A percentile compares a stretch with the other conserved stretches of the same genome.
Evolutionary conservation across 2,797 vertebrate species (phyloP).

Genomic region (Psittacula derbiana): DNA sequence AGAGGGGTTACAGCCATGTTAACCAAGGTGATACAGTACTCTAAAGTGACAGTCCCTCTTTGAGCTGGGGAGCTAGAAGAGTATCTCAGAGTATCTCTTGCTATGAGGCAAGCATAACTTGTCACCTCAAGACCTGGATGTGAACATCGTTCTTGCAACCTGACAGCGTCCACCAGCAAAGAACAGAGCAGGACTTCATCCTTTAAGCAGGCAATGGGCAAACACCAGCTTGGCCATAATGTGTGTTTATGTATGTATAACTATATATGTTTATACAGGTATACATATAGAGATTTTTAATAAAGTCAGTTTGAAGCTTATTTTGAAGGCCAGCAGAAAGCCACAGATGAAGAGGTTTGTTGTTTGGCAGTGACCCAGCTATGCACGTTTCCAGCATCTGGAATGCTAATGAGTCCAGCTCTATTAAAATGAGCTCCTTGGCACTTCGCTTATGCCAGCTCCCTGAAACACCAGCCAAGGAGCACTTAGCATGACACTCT

Average conservation of each 20-base stretch:
- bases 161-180: neutral
- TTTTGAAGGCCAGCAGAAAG: slow-evolving; percentile 48
- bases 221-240: neutral
- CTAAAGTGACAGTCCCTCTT: neutral
- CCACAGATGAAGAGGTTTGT: slow-evolving; percentile 23
- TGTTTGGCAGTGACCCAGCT: slow-evolving; percentile 52
- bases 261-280: neutral
- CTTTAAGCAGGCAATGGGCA: neutral
- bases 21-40: neutral
- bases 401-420: slow-evolving; percentile 64
- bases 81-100: neutral
- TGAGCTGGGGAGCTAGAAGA: neutral
- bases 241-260: neutral
- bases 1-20: neutral
- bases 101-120: neutral
- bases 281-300: slow-evolving; percentile 29
- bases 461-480: slow-evolving; percentile 15
- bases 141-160: neutral
- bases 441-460: slow-evolving; percentile 20
- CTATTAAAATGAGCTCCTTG: slow-evolving; percentile 62
- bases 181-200: neutral
- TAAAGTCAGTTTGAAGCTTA: slow-evolving; percentile 33
- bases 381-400: slow-evolving; percentile 71
- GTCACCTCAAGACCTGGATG: neutral
- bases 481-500: neutral